Evolutionary conservation across 2,113 vertebrate species (phyloP).

Genomic region (Sinocyclocheilus anophthalmus): DNA sequence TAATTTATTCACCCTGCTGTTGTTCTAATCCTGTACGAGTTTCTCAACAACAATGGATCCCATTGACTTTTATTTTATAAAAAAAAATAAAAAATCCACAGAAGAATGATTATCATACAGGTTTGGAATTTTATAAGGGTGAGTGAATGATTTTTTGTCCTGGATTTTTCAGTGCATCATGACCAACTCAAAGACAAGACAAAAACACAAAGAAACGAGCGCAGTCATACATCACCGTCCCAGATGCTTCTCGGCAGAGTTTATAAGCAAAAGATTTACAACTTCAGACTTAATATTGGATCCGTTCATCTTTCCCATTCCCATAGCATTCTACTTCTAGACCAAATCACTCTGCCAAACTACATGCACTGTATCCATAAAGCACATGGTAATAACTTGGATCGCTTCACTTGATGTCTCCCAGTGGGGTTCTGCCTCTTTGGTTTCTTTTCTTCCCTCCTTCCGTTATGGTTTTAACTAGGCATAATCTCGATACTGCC

Average conservation of each 20-base stretch:
- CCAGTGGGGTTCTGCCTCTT: constrained; percentile 41
- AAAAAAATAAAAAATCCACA: too few species aligned
- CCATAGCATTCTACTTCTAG: constrained; percentile 12
- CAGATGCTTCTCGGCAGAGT: constrained; percentile 15
- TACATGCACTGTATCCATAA: constrained; percentile 17
- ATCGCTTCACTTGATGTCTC: constrained; percentile 36
- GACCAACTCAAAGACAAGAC: neutral
- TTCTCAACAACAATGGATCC: too few species aligned
- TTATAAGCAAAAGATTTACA: constrained; percentile 3
- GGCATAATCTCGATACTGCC: constrained; percentile 52
- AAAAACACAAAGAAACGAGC: neutral
- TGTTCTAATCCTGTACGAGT: too few species aligned
- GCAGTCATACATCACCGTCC: neutral
- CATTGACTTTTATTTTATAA: too few species aligned
- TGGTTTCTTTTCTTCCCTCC: constrained; percentile 38
- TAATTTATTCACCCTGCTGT: too few species aligned
- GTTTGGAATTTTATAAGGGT: too few species aligned
- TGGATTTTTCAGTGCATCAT: neutral
- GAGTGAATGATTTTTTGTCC: too few species aligned
- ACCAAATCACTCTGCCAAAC: constrained; percentile 11
- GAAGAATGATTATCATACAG: too few species aligned
- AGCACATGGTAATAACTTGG: constrained; percentile 29
- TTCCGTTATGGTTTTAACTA: constrained; percentile 48
- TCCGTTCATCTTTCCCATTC: constrained; percentile 1
- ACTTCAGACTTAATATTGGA: constrained; percentile 5